These are phyloP conservation scores for Frieseomelitta varia DNA, from an alignment of 1,140 invertebrate species.

Conservation along the genomic window DNA sequence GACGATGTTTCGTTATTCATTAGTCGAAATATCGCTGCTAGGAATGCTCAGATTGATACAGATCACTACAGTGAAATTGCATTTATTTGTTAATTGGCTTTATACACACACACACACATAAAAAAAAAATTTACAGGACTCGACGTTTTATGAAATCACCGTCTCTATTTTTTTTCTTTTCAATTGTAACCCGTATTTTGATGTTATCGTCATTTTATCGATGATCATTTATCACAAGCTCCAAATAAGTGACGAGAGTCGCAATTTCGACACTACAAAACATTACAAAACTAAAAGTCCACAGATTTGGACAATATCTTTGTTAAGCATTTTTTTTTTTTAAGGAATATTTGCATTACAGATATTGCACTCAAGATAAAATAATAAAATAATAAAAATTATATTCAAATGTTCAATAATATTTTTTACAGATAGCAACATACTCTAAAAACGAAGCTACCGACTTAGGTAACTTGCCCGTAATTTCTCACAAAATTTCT, in stretches of 20 bases:
- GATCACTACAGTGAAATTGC: not conserved
- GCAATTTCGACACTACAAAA: too few relatives aligned
- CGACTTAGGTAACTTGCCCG: constrained; percentile 56
- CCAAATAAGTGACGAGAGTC: too few relatives aligned
- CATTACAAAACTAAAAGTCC: not conserved
- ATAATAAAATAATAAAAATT: too few relatives aligned
- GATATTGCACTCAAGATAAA: not conserved
- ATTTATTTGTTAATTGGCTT: not conserved
- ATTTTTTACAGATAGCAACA: not conserved
- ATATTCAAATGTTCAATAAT: not conserved
- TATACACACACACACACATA: too few relatives aligned
- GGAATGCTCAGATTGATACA: not conserved
- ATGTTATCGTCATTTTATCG: not conserved
- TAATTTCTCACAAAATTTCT: constrained; percentile 63
- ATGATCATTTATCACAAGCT: not conserved
- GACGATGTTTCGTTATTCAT: not conserved
- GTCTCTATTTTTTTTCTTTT: not conserved
- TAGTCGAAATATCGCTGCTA: not conserved
- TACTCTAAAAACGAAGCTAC: constrained; percentile 21
- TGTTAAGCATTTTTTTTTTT: not conserved
- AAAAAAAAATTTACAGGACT: not conserved
- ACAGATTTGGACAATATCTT: not conserved
- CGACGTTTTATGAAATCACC: not conserved
- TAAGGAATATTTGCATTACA: not conserved
- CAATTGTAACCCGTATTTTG: too few relatives aligned